These are phyloP conservation scores for Caenorhabditis wallacei DNA, from an alignment of 2,888 invertebrate species.

Conservation along the genomic window DNA sequence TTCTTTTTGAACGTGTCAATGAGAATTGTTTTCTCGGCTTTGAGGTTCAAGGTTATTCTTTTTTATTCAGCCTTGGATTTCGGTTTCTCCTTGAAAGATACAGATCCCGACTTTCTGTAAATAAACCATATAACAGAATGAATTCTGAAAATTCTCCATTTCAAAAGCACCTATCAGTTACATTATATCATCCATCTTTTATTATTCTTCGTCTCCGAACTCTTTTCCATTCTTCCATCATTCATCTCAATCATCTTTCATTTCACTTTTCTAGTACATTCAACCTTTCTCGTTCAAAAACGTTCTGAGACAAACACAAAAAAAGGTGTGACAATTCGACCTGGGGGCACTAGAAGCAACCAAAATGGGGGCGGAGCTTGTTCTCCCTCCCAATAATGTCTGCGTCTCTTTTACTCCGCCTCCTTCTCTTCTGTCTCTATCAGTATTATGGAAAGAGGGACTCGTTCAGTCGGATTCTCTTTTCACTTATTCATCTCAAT, in stretches of 20 bases:
- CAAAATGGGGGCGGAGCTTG: conserved; percentile 43
- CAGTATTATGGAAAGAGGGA: conserved; percentile 47
- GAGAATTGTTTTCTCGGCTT: too few species aligned
- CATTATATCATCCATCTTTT: neutral
- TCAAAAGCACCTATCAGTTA: conserved; percentile 21
- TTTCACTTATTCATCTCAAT: neutral
- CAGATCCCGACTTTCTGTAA: too few species aligned
- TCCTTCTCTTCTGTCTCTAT: conserved; percentile 44
- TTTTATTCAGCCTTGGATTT: too few species aligned
- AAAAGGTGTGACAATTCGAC: conserved; percentile 31
- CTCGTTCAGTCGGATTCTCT: conserved; percentile 29
- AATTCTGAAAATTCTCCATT: neutral
- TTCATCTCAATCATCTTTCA: neutral
- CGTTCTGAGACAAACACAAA: conserved; percentile 2
- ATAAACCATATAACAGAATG: too few species aligned
- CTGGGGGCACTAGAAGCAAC: conserved; percentile 14
- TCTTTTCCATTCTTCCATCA: neutral
- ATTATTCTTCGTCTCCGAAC: neutral
- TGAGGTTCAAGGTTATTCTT: too few species aligned
- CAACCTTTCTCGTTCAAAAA: conserved; percentile 7
- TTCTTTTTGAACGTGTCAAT: too few species aligned
- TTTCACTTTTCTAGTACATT: conserved; percentile 1
- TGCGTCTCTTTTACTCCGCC: conserved; percentile 34
- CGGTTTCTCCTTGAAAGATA: too few species aligned
- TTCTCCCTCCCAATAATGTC: conserved; percentile 26